Evolutionary conservation across 2,797 vertebrate genomes (phyloP).

Genomic region (Notolabrus celidotus): DNA sequence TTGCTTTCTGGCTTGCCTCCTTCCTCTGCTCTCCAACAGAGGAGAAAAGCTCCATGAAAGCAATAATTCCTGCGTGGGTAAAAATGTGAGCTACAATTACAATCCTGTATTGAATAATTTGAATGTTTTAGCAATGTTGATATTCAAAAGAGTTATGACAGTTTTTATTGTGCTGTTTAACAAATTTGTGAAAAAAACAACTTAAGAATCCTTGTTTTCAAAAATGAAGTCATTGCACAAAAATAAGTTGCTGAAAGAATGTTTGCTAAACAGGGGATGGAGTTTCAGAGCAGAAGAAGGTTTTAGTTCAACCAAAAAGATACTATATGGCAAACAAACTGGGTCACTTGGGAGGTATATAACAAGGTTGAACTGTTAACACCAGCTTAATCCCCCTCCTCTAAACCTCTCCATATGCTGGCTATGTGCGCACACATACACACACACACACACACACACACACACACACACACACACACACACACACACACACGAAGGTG

Average conservation of each 20-base stretch:
- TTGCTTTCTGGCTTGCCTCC: constrained; percentile 5
- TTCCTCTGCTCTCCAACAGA: constrained; percentile 25
- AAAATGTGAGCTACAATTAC: constrained; percentile 1
- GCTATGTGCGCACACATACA: constrained; percentile 3
- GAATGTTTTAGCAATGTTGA: too few relatives aligned
- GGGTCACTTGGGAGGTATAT: constrained; percentile 30
- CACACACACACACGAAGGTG: constrained; percentile 20
- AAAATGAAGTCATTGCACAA: too few relatives aligned
- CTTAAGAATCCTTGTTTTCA: too few relatives aligned
- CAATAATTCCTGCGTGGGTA: constrained; percentile 1
- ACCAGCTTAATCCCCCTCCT: constrained; percentile 45
- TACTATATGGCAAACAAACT: constrained; percentile 6
- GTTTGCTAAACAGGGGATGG: not conserved
- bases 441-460: constrained; percentile 23
- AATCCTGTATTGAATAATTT: not conserved
- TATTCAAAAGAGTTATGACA: too few relatives aligned
- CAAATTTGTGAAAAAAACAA: too few relatives aligned
- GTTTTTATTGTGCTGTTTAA: too few relatives aligned
- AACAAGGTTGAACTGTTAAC: constrained; percentile 35
- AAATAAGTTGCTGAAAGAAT: too few relatives aligned
- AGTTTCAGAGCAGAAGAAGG: not conserved
- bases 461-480: constrained; percentile 30
- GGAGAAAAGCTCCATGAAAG: constrained; percentile 4
- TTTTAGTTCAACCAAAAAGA: not conserved
- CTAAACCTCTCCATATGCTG: constrained; percentile 59